Base-by-base conservation (phyloP, 2,113 vertebrate species). In the Anthoscopus minutus region DNA sequence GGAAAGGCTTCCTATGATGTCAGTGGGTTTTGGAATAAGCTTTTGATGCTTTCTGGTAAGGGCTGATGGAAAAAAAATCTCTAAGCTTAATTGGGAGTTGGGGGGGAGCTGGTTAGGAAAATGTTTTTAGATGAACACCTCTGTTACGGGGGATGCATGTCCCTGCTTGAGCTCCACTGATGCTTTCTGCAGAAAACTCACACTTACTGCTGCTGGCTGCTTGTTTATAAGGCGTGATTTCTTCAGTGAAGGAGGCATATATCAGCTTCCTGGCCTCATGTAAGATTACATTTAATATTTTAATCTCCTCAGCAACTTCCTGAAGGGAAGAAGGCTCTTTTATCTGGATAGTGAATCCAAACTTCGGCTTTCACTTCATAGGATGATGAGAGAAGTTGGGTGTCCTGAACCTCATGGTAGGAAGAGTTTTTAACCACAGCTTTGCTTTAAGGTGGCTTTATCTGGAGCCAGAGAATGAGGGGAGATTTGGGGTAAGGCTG, bases 1-100 rank as follows among this genome's bases (percentile, higher is more conserved):
- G 95, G 96, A 97, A 96, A 88, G 74, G 66, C 76, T 93, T 70
- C 44, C 95, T 94, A 33, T 96, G 93, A 97, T 97, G 95, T 95
- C 96, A 96, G 94, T 74, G 81, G 82, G 71, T 65, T 83, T 92
- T 97, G 89, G 93, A 97, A 90, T 47, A 70, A 54, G 44, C 15
- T 92, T 94, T 88, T 88, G 71, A 92, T 83, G 76, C 71, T 81
- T 95, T 92, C 28, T 94, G 86, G 92, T 95, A 90, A 86, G 37
- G 37, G 51, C 13, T 77, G 71, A 82, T 83, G 87, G 93, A 94
- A 96, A 96, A 92, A 93, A 96, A 92, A 15, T 91, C 89, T 79
- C 51, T 58, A 78, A 56, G 38, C 13, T 44, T 92, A 93, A 90
- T 90, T 93, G 80, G 80, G 66, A 54, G 25, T 13, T n/a, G 25